Percentiles rank a stretch among this genome's conserved stretches.
Conservation (phyloP, 2,888 invertebrate genomes). For the Scaptodrosophila latifasciaeformis region DNA sequence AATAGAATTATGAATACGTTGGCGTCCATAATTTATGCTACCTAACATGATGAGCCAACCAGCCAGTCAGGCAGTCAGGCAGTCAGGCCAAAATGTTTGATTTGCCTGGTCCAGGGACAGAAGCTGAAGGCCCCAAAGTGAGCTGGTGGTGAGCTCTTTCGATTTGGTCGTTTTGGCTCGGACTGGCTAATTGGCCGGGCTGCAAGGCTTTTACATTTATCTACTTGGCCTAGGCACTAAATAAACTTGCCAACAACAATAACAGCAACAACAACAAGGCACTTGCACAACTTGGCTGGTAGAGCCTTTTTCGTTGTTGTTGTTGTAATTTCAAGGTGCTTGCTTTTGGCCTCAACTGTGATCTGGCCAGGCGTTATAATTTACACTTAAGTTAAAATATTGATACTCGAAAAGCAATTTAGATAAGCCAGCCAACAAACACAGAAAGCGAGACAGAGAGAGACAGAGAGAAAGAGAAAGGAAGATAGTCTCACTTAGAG, state of each 20-base stretch:
- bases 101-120: conserved; percentile 34
- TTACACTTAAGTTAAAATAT: conserved; percentile 73
- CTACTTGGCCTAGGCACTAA: conserved; percentile 59
- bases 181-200: not conserved
- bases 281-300: too few relatives aligned
- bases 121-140: not conserved
- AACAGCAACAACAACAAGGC: conserved; percentile 13
- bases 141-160: not conserved
- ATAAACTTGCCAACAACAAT: conserved; percentile 36
- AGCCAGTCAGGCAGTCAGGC: not conserved
- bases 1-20: conserved; percentile 68
- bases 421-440: conserved; percentile 52
- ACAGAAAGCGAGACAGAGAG: too few relatives aligned
- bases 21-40: conserved; percentile 65
- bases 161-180: not conserved
- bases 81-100: conserved; percentile 27
- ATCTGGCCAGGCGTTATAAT: conserved; percentile 49
- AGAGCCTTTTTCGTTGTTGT: too few relatives aligned
- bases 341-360: not conserved
- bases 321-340: too few relatives aligned
- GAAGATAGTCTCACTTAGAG: too few relatives aligned
- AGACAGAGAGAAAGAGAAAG: too few relatives aligned
- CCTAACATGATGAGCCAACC: not conserved
- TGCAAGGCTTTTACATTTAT: conserved; percentile 63
- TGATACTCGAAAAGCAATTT: conserved; percentile 74